A percentile compares a stretch with the other conserved stretches of the same genome.
Conservation (phyloP, 1,140 invertebrate genomes). For the Drosophila ficusphila region DNA sequence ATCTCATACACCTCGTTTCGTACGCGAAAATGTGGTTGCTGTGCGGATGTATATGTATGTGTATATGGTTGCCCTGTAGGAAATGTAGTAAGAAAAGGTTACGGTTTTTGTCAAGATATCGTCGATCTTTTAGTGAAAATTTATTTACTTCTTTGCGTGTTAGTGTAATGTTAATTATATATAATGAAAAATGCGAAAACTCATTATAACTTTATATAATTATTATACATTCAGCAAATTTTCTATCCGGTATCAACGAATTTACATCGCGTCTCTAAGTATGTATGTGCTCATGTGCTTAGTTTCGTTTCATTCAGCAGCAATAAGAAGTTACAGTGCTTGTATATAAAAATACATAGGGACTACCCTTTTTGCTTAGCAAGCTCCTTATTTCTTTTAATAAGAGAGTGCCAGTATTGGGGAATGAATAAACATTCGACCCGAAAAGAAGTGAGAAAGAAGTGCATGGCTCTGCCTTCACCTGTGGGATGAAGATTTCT, state of each 20-base stretch:
- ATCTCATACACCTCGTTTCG: conserved; percentile 46
- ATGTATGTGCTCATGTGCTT: conserved; percentile 35
- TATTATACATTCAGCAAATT: too few species aligned
- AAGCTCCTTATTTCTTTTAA: conserved; percentile 32
- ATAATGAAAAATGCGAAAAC: too few species aligned
- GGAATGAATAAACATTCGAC: background rate
- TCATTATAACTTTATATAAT: too few species aligned
- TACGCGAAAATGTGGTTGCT: conserved; percentile 70
- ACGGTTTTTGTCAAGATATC: background rate
- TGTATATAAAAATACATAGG: conserved; percentile 30
- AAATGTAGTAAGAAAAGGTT: conserved; percentile 3
- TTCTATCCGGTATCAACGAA: conserved; percentile 19
- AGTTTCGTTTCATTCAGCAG: conserved; percentile 17
- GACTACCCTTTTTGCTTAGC: conserved; percentile 20
- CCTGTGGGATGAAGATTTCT: background rate
- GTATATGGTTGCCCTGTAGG: conserved; percentile 26
- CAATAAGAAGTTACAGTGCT: conserved; percentile 9
- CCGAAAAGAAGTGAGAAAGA: background rate
- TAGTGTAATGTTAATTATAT: too few species aligned
- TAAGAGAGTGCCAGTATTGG: background rate
- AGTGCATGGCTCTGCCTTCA: background rate
- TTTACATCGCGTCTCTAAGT: conserved; percentile 24
- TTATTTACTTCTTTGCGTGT: too few species aligned
- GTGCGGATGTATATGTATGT: conserved; percentile 5
- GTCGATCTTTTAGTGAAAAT: too few species aligned